Evolutionary conservation across 2,113 vertebrate species (phyloP).

Genomic region (Recurvirostra avosetta): DNA sequence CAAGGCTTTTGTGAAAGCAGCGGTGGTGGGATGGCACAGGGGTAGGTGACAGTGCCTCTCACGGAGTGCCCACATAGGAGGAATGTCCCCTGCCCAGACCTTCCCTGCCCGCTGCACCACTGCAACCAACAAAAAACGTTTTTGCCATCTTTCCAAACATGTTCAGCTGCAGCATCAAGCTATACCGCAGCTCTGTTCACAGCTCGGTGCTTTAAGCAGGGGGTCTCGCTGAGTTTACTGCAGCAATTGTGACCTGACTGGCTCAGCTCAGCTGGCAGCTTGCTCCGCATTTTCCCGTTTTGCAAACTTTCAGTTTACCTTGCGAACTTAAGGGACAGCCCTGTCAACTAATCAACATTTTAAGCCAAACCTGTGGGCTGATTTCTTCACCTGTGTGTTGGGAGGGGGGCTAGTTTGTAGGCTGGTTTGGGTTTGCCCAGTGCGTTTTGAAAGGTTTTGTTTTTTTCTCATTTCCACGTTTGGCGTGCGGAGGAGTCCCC

Average conservation of each 20-base stretch:
- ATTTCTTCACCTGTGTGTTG: background rate
- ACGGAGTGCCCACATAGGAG: fast-evolving
- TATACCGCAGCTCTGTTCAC: fast-evolving
- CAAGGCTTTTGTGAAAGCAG: background rate
- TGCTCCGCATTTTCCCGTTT: fast-evolving
- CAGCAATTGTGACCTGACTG: background rate
- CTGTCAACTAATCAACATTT: background rate
- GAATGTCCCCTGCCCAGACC: fast-evolving
- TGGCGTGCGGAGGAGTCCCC: background rate
- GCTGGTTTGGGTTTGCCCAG: background rate
- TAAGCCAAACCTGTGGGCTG: background rate
- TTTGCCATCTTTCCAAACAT: background rate
- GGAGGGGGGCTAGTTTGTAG: background rate
- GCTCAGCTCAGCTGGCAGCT: background rate
- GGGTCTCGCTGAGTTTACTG: background rate
- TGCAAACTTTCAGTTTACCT: background rate
- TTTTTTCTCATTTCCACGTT: background rate
- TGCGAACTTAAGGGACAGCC: background rate
- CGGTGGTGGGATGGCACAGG: fast-evolving
- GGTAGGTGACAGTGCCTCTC: background rate
- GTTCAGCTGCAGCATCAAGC: background rate
- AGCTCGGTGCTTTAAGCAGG: background rate
- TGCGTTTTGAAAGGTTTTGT: background rate
- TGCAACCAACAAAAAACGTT: background rate
- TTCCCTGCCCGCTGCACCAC: background rate